Conservation (phyloP, 2,113 vertebrate genomes). For the Baryphthengus martii region DNA sequence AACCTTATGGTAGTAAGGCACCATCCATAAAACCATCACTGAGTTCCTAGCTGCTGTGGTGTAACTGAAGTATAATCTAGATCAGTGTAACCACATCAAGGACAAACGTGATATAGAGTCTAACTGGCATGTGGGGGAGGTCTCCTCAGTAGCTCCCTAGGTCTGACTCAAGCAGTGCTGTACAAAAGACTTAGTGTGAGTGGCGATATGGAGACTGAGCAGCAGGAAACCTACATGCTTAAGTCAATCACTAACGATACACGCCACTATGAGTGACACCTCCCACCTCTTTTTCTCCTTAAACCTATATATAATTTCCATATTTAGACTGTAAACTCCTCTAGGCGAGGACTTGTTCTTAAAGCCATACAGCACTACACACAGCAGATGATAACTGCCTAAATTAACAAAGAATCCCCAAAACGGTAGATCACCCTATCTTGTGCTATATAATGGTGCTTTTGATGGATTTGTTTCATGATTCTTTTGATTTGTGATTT, state of each 20-base stretch:
- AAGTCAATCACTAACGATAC: background rate
- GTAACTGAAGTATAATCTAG: background rate
- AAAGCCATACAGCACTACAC: background rate
- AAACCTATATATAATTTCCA: background rate
- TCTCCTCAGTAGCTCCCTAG: background rate
- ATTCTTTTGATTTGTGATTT: background rate
- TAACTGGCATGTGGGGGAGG: background rate
- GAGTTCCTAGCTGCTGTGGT: background rate
- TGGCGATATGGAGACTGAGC: background rate
- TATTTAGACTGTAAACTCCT: background rate
- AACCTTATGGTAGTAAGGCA: background rate
- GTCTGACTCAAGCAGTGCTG: background rate
- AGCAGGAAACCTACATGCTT: background rate
- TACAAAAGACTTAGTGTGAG: accelerated
- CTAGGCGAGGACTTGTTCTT: background rate
- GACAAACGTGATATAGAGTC: background rate
- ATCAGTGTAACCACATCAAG: background rate
- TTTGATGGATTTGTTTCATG: background rate
- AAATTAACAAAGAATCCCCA: background rate
- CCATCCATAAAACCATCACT: background rate
- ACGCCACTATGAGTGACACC: background rate
- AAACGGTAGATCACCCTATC: background rate
- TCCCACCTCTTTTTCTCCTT: background rate
- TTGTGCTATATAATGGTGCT: background rate
- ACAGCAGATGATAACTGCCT: background rate